A percentile compares a stretch with the other conserved stretches of the same genome.
These are phyloP conservation scores for Drosophila ustulata DNA, from an alignment of 2,888 invertebrate species.

Conservation along the genomic window DNA sequence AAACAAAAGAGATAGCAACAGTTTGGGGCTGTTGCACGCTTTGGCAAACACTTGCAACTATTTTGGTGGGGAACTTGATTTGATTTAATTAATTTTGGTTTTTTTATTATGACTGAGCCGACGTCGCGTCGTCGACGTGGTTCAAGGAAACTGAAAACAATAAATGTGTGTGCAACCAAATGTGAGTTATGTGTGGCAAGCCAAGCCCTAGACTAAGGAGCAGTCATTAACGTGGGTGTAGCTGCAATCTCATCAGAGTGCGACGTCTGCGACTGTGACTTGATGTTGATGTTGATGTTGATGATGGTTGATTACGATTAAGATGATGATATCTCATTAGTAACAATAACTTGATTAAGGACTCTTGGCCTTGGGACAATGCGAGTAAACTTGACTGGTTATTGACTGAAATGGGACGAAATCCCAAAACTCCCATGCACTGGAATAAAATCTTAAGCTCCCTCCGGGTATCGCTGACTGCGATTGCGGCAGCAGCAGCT, in stretches of 20 bases:
- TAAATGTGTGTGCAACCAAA: conserved; percentile 27
- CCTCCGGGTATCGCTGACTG: conserved; percentile 1
- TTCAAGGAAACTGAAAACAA: conserved; percentile 68
- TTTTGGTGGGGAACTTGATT: conserved; percentile 71
- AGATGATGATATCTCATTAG: conserved; percentile 53
- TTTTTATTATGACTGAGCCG: conserved; percentile 60
- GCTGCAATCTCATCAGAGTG: conserved; percentile 6
- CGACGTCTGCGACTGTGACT: neutral
- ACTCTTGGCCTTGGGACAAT: conserved; percentile 51
- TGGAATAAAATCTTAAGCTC: conserved; percentile 13
- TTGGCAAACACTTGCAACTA: conserved; percentile 54
- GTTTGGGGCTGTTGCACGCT: conserved; percentile 40
- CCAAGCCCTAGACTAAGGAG: conserved; percentile 53
- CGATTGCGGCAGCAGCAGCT: conserved; percentile 10
- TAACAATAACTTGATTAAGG: conserved; percentile 64
- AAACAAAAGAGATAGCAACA: conserved; percentile 30
- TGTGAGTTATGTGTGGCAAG: conserved; percentile 22
- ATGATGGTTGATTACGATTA: conserved; percentile 8
- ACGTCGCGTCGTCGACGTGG: conserved; percentile 39
- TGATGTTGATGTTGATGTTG: neutral
- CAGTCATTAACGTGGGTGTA: conserved; percentile 50
- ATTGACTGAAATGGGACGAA: conserved; percentile 46
- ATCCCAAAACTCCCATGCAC: conserved; percentile 13
- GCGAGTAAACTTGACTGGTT: conserved; percentile 45
- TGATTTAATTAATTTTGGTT: conserved; percentile 65